Base-by-base conservation (phyloP, 2,113 vertebrate species). In the Hyla sarda region DNA sequence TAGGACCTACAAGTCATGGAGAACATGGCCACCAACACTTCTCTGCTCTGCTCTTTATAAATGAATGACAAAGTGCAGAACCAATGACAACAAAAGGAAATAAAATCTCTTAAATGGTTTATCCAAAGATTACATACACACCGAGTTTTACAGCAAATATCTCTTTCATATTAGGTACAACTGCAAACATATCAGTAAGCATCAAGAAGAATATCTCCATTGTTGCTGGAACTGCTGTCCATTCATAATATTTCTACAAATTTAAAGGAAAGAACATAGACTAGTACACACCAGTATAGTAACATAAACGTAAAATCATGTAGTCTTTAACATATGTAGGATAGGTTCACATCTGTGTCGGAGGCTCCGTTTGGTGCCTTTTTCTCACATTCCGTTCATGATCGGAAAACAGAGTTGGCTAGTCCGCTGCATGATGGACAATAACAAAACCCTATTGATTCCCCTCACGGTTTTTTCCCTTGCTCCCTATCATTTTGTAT, bases 141-240 rank as follows among this genome's bases (percentile, higher is more conserved):
- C 98, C 97, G 1, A 99, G 94, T 87, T 99, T 99, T 86, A 89
- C 91, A 86, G 96, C 96, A 90, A 99, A 98, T 77, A 89, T 93
- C 41, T 95, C 91, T 92, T 89, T 94, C 91, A 95, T 92, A 52
- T 92, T 90, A 8, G 98, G 97, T 73, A 96, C 89, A 34, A 97
- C 92, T 85, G 87, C 88, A 86, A 98, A 99, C 89, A 97, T 95
- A 54, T 83, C 93, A 54, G 89, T 93, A 1, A 99, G 93, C 77
- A 95, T 69, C 0, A 93, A 95, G 88, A 97, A 92, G 92, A 99
- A 97, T 86, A 92, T 87, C 91, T 97, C 96, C 88, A 97, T 94
- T 69, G 96, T 81, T 71, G 91, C 89, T 0, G 94, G 91, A 60
- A 90, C 94, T 76, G 94, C 89, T 82, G 87, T 54, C 80, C 71